Conservation (phyloP, 2,113 vertebrate genomes). For the Anas platyrhynchos region DNA sequence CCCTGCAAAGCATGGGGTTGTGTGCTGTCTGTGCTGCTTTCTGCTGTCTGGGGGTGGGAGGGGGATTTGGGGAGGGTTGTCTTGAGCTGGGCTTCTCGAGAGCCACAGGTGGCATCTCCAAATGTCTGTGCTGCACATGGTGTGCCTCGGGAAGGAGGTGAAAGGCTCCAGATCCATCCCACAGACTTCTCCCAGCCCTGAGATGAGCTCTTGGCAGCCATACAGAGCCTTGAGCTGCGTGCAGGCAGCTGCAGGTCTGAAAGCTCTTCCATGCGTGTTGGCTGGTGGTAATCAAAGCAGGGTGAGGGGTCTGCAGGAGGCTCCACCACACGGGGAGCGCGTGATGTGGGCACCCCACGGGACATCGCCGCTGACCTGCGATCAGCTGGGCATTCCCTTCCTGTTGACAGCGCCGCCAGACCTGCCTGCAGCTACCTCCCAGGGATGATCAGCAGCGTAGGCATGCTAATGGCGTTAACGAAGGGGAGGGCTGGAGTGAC, state of each 20-base stretch:
- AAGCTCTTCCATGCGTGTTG: background rate
- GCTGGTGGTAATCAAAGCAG: background rate
- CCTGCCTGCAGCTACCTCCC: background rate
- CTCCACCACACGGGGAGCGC: background rate
- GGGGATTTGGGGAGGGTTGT: background rate
- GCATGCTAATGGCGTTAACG: background rate
- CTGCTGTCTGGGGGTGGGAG: too few relatives aligned
- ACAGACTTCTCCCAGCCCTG: background rate
- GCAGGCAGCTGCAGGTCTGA: background rate
- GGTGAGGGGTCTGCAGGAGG: fast-evolving
- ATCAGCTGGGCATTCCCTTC: background rate
- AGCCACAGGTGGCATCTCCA: background rate
- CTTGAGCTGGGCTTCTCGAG: background rate
- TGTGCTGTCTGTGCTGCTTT: background rate
- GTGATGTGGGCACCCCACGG: fast-evolving
- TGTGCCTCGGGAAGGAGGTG: background rate
- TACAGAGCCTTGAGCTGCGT: fast-evolving
- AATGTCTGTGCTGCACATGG: fast-evolving
- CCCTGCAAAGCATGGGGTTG: background rate
- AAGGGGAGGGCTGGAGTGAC: background rate
- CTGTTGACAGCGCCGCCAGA: conserved; percentile 9
- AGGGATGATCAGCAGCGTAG: background rate
- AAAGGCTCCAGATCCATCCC: background rate
- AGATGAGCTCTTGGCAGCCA: background rate
- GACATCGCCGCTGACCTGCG: fast-evolving